Conservation (phyloP, 2,113 vertebrate genomes). For the Dermatemys mawii region DNA sequence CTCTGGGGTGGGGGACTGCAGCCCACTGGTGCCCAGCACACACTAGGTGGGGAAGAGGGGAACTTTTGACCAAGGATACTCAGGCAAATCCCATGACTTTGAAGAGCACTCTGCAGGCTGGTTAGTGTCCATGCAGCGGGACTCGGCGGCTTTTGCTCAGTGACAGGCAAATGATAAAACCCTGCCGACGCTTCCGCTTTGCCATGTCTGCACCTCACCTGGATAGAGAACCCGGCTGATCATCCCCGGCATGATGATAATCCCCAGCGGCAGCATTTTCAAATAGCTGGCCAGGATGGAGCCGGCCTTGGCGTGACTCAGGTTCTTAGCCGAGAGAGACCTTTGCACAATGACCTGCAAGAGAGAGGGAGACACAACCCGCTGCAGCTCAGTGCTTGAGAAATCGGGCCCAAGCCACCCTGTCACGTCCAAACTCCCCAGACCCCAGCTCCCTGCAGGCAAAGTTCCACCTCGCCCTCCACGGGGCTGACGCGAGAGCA, state of each 20-base stretch:
- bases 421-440: background rate
- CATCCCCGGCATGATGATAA: constrained; percentile 94
- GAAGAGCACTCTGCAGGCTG: background rate
- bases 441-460: background rate
- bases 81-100: background rate
- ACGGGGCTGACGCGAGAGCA: background rate
- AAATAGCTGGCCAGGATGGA: constrained; percentile 92
- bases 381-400: background rate
- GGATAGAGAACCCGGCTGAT: constrained; percentile 93
- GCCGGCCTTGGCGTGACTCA: constrained; percentile 90
- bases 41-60: fast-evolving
- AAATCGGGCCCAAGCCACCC: background rate
- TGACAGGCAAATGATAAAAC: background rate
- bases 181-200: fast-evolving
- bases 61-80: background rate
- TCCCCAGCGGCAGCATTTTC: constrained; percentile 90
- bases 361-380: background rate
- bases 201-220: constrained; percentile 73
- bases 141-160: background rate
- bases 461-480: background rate
- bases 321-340: constrained; percentile 89
- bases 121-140: background rate
- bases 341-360: constrained; percentile 90
- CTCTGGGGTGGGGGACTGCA: fast-evolving
- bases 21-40: too few species aligned